Evolutionary conservation across 2,888 invertebrate species (phyloP), one percentile per base, ranked within the genome.

Genomic region (Reticulitermes lucifugus): DNA sequence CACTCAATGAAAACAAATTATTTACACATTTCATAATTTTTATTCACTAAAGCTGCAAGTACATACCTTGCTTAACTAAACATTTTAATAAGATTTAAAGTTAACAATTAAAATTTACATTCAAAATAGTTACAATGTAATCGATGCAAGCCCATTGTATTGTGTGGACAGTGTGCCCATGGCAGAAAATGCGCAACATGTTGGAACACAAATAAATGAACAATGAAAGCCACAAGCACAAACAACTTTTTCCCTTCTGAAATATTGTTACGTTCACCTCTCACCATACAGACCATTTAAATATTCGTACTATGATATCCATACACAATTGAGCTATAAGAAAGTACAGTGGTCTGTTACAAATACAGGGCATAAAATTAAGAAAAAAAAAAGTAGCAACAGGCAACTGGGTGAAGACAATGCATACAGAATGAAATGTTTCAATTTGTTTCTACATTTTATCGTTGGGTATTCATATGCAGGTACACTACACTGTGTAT

Each of bases 81-180:
- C 81, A 81, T 81, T 81, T 81, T 46, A 81, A 43, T 65, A 81
- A 70, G 70, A 41, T 79, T 81, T 43, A 70, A 70, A 81, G 81
- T 41, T 81, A 81, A 81, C 81, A 81, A 81, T 81, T 81, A 70
- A 81, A 70, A 81, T 81, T 60, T 81, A 81, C 81, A 81, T 81
- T 81, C 46, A 70, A 81, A 81, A 81, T 81, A 81, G 81, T 81
- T 81, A 81, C 65, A 77, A 77, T 77, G 25, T 41, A 41, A 73
- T 41, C 41, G 46, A 46, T 77, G 41, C 41, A 77, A 77, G 77
- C 77, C 43, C 77, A 46, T 65, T 60, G n/a, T n/a, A 65, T 25
- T 65, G 9, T 51, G 79, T 79, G 79, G 51, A 79, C 51, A 79
- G 79, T 25, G 25, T 79, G 29, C 35, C 21, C 43, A 77, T 46